Evolutionary conservation across 1,140 invertebrate genomes (phyloP).

Genomic region (Rhyzopertha dominica): DNA sequence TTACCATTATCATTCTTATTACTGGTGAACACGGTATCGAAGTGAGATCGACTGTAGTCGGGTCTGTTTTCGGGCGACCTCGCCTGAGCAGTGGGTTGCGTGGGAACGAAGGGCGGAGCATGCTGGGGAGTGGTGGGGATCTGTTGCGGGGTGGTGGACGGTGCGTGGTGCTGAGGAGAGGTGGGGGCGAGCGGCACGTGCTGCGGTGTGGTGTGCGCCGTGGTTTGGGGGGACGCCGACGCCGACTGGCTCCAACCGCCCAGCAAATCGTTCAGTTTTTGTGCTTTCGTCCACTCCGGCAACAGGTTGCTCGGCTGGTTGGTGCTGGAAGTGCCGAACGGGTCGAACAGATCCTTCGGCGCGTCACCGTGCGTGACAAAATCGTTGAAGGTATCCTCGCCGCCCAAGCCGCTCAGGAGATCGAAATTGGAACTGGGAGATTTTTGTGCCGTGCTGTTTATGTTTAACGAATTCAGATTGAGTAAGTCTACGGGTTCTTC

Average conservation of each 20-base stretch:
- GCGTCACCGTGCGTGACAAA: slow-evolving; percentile 20
- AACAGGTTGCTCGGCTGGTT: too few species aligned
- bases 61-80: slow-evolving; percentile 44
- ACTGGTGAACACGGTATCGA: slow-evolving; percentile 52
- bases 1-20: slow-evolving; percentile 36
- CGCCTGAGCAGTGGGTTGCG: slow-evolving; percentile 42
- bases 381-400: slow-evolving; percentile 15
- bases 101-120: slow-evolving; percentile 46
- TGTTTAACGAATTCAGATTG: slow-evolving; percentile 46
- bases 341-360: slow-evolving; percentile 41
- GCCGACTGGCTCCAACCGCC: slow-evolving; percentile 30
- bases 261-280: slow-evolving; percentile 27
- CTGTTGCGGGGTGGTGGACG: slow-evolving; percentile 41
- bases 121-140: slow-evolving; percentile 44
- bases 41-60: slow-evolving; percentile 62
- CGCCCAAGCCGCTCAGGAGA: slow-evolving; percentile 56
- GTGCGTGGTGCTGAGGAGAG: slow-evolving; percentile 26
- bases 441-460: slow-evolving; percentile 18
- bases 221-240: slow-evolving; percentile 8
- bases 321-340: slow-evolving; percentile 39
- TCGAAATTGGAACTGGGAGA: slow-evolving; percentile 53
- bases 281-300: slow-evolving; percentile 15
- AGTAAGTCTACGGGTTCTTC: slow-evolving; percentile 48
- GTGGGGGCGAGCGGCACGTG: slow-evolving; percentile 29
- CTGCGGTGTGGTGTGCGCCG: slow-evolving; percentile 17